A percentile compares a stretch with the other conserved stretches of the same genome.
These are phyloP conservation scores for Stegodyphus mimosarum DNA, from an alignment of 1,140 invertebrate genomes.

Conservation along the genomic window DNA sequence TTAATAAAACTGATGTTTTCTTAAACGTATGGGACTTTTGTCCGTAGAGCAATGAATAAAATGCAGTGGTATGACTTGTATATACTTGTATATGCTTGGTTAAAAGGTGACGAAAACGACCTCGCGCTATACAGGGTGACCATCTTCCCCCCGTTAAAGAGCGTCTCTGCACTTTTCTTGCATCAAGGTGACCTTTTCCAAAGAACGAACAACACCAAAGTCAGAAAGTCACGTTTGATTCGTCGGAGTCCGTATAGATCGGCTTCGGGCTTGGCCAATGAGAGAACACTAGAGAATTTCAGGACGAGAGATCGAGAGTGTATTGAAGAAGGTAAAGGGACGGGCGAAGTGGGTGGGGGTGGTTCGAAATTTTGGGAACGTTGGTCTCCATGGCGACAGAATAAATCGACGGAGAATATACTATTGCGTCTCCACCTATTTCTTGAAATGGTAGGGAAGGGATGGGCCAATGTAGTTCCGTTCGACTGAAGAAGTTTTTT, in stretches of 20 bases:
- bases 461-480: slow-evolving; percentile 20
- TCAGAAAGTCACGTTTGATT: slow-evolving; percentile 50
- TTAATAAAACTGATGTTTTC: too few relatives aligned
- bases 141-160: too few relatives aligned
- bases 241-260: slow-evolving; percentile 45
- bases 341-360: neutral
- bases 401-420: slow-evolving; percentile 34
- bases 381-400: slow-evolving; percentile 44
- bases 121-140: too few relatives aligned
- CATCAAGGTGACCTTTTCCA: slow-evolving; percentile 24
- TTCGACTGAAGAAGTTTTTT: neutral
- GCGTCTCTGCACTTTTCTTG: neutral
- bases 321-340: neutral
- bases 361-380: slow-evolving; percentile 50
- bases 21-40: too few relatives aligned
- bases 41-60: too few relatives aligned
- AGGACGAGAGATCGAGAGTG: too few relatives aligned
- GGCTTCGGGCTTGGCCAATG: slow-evolving; percentile 37
- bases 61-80: too few relatives aligned
- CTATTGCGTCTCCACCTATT: slow-evolving; percentile 40
- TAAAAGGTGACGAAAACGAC: too few relatives aligned
- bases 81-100: too few relatives aligned
- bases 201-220: slow-evolving; percentile 2
- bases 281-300: neutral
- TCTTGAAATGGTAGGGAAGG: slow-evolving; percentile 29